Evolutionary conservation across 2,888 invertebrate species (phyloP).

Genomic region (Ptychoptera albimana): DNA sequence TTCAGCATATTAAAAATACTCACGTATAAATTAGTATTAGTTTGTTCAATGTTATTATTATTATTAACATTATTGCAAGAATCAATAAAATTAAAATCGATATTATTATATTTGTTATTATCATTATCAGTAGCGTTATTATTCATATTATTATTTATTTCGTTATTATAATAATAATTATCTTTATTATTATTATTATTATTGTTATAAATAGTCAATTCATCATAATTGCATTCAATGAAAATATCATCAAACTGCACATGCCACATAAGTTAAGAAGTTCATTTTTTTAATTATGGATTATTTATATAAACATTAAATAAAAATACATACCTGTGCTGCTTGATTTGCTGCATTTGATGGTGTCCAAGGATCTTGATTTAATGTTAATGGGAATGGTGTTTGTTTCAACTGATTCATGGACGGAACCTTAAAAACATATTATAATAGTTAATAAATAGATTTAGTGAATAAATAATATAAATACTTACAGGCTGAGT

Average conservation of each 20-base stretch:
- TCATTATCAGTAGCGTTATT: constrained; percentile 1
- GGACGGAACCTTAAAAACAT: constrained; percentile 28
- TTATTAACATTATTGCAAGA: constrained; percentile 5
- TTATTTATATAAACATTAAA: background rate
- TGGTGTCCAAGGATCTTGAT: constrained; percentile 32
- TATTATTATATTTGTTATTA: constrained; percentile 13
- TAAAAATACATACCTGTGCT: constrained; percentile 22
- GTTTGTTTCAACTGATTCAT: constrained; percentile 32
- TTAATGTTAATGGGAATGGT: constrained; percentile 29
- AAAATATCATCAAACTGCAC: constrained; percentile 15
- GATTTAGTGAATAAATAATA: background rate
- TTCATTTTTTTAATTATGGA: background rate
- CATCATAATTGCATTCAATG: constrained; percentile 16
- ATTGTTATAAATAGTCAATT: constrained; percentile 12
- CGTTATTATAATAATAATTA: constrained; percentile 5
- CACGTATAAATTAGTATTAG: background rate
- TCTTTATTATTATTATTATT: constrained; percentile 10
- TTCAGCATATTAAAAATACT: background rate
- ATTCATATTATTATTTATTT: constrained; percentile 3
- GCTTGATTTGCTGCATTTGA: constrained; percentile 18
- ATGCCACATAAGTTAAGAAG: constrained; percentile 11
- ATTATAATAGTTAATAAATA: background rate
- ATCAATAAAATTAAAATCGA: constrained; percentile 12
- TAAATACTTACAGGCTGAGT: constrained; percentile 24
- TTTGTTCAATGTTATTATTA: constrained; percentile 1